Percentiles rank a stretch among this genome's conserved stretches.
phyloP scores from a whole-genome alignment of 2,113 vertebrate species.

The Edolisoma coerulescens region DNA sequence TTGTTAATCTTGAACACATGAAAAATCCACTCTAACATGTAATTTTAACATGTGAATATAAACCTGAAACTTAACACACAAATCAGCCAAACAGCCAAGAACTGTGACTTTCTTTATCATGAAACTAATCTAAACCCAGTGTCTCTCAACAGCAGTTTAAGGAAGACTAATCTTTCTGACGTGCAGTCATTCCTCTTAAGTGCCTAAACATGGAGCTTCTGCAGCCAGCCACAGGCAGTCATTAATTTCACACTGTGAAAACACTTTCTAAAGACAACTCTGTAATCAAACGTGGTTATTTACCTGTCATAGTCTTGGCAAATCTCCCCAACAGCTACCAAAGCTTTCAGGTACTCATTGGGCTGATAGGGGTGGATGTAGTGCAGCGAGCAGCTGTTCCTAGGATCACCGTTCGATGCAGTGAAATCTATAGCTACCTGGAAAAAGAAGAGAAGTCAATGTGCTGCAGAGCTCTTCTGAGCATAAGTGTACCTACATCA shows the following conservation, averaged over 20 bases:
- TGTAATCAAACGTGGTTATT: not conserved
- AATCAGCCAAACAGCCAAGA: not conserved
- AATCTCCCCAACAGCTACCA: slow-evolving; percentile 97
- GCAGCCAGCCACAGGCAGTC: not conserved
- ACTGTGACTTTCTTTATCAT: not conserved
- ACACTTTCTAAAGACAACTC: not conserved
- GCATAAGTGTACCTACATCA: not conserved
- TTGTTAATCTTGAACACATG: not conserved
- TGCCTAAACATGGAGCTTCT: not conserved
- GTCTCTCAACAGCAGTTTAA: not conserved
- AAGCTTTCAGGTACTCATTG: slow-evolving; percentile 96
- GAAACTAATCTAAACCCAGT: not conserved
- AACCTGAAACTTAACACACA: not conserved
- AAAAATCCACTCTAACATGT: not conserved
- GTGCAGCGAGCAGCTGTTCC: slow-evolving; percentile 97
- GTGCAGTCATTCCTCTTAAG: not conserved
- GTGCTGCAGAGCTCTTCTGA: not conserved
- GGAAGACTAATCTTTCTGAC: not conserved
- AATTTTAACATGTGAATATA: not conserved
- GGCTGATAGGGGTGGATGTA: slow-evolving; percentile 98
- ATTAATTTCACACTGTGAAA: not conserved
- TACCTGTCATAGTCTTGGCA: slow-evolving; percentile 99
- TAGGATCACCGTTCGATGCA: slow-evolving; percentile 92
- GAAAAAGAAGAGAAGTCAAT: slow-evolving; percentile 26
- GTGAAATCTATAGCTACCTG: slow-evolving; percentile 98